phyloP scores from a whole-genome alignment of 2,797 vertebrate genomes.

The Urophycis tenuis region DNA sequence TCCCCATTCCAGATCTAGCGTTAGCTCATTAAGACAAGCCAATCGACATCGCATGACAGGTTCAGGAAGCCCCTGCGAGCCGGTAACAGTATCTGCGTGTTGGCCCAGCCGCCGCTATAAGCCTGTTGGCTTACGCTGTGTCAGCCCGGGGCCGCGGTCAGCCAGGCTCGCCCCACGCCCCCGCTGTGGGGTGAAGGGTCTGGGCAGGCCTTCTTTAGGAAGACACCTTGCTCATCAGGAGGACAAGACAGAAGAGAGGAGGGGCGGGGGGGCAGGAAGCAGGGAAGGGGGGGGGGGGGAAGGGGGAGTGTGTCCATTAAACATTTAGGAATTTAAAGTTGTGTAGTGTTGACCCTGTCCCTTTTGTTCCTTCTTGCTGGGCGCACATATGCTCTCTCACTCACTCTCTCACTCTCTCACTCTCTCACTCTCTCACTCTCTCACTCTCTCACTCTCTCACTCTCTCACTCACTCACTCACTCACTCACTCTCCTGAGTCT shows the following conservation, averaged over 20 bases:
- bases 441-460: neutral
- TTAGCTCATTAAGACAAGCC: constrained; percentile 18
- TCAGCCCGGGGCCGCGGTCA: constrained; percentile 30
- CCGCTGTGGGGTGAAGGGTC: constrained; percentile 26
- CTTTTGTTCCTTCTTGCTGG: neutral
- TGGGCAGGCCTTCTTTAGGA: constrained; percentile 25
- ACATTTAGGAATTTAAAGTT: constrained; percentile 1
- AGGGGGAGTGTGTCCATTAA: neutral
- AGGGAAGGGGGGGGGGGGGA: neutral
- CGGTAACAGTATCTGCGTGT: constrained; percentile 35
- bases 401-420: neutral
- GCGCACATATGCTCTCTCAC: neutral
- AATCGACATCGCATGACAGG: constrained; percentile 5
- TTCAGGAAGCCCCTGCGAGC: constrained; percentile 22
- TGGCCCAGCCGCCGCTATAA: constrained; percentile 7
- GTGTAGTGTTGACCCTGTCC: neutral
- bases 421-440: neutral
- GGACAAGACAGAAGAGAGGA: constrained; percentile 7
- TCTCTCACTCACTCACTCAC: neutral
- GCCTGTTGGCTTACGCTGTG: constrained; percentile 26
- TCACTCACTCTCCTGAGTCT: neutral
- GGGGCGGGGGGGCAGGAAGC: neutral
- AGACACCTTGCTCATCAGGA: constrained; percentile 23
- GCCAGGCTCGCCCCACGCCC: too few species aligned
- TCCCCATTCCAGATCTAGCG: constrained; percentile 2